These are phyloP conservation scores for Myotis yumanensis DNA, from an alignment of 2,113 vertebrate genomes.

Conservation along the genomic window DNA sequence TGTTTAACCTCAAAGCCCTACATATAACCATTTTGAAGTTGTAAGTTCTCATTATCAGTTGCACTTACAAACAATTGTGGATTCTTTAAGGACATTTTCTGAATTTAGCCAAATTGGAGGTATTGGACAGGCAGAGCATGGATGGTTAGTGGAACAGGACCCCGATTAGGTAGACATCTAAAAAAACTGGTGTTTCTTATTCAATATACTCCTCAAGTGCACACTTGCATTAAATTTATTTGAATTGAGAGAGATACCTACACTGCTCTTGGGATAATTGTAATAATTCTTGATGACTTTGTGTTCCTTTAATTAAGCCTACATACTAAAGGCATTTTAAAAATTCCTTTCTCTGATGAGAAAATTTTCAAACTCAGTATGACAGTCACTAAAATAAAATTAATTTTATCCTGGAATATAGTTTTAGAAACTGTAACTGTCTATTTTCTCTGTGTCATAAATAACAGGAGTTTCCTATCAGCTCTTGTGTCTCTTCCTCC, in stretches of 20 bases:
- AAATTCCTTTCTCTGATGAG: slow-evolving; percentile 36
- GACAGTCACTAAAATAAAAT: slow-evolving; percentile 46
- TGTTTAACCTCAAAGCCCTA: neutral
- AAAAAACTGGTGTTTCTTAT: neutral
- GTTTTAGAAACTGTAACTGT: neutral
- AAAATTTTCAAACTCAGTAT: slow-evolving; percentile 17
- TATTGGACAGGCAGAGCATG: neutral
- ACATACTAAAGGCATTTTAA: neutral
- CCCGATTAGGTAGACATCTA: neutral
- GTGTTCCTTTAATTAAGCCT: slow-evolving; percentile 56
- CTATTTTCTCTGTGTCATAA: slow-evolving; percentile 16
- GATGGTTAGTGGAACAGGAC: neutral
- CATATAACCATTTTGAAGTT: neutral
- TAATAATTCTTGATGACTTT: slow-evolving; percentile 13
- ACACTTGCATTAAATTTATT: neutral
- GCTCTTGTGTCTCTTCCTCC: neutral
- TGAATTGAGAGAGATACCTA: neutral
- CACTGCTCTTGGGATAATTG: neutral
- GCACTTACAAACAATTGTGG: neutral
- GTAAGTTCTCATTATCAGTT: neutral
- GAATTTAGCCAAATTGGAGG: neutral
- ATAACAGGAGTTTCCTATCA: neutral
- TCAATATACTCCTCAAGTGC: neutral
- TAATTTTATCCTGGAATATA: slow-evolving; percentile 36
- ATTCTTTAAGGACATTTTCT: neutral